phyloP scores from a whole-genome alignment of 2,888 invertebrate species.

The Cabera pusaria region DNA sequence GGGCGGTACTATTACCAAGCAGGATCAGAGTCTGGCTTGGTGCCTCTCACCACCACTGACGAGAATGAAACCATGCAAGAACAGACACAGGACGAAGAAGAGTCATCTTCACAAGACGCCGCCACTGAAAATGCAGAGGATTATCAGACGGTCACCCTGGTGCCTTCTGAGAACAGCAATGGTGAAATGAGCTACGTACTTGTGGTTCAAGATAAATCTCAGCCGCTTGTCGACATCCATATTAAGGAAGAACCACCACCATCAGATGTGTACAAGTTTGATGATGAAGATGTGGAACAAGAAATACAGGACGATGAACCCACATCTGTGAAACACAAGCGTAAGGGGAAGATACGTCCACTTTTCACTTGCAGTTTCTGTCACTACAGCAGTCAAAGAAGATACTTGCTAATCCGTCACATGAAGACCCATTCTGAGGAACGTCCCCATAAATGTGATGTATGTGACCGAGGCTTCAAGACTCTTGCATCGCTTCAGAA shows the following conservation, averaged over 20 bases:
- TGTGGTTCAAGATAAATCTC: slow-evolving; percentile 90
- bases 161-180: slow-evolving; percentile 89
- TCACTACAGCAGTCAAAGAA: slow-evolving; percentile 94
- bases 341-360: slow-evolving; percentile 80
- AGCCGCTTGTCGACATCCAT: slow-evolving; percentile 70
- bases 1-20: slow-evolving; percentile 93
- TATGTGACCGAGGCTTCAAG: slow-evolving; percentile 98
- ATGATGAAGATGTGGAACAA: slow-evolving; percentile 84
- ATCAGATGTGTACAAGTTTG: slow-evolving; percentile 88
- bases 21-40: slow-evolving; percentile 84
- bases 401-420: slow-evolving; percentile 94
- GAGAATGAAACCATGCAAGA: slow-evolving; percentile 3
- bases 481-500: slow-evolving; percentile 96
- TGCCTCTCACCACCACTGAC: slow-evolving; percentile 67
- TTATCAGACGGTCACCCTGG: slow-evolving; percentile 92
- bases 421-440: slow-evolving; percentile 98
- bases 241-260: slow-evolving; percentile 63
- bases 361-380: slow-evolving; percentile 93
- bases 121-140: slow-evolving; percentile 59
- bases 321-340: no score
- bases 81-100: not conserved
- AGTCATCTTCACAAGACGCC: not conserved
- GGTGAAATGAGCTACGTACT: slow-evolving; percentile 95
- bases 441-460: slow-evolving; percentile 95
- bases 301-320: no score